A percentile compares a stretch with the other conserved stretches of the same genome.
Evolutionary conservation across 2,888 invertebrate genomes (phyloP).

Genomic region (Eupithecia subumbrata): DNA sequence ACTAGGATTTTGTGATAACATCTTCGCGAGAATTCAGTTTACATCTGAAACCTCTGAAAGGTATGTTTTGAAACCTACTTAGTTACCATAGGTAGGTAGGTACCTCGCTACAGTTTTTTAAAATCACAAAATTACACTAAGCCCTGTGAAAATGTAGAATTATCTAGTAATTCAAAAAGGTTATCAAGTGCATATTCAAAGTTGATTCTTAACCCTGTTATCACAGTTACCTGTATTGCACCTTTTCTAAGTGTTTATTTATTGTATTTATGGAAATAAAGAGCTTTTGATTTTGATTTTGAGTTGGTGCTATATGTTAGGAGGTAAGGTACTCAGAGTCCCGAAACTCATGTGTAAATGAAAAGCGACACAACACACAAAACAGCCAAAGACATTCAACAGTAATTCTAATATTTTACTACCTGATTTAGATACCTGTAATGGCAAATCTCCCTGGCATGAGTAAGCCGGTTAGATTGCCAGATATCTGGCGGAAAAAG

Average conservation of each 20-base stretch:
- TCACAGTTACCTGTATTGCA: no score
- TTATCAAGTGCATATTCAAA: neutral
- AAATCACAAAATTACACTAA: neutral
- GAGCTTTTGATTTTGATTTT: no score
- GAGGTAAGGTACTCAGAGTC: neutral
- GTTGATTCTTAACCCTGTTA: neutral
- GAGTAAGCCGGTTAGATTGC: slow-evolving; percentile 69
- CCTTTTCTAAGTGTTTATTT: no score
- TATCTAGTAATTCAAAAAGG: neutral
- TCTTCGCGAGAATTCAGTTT: neutral
- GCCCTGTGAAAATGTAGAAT: neutral
- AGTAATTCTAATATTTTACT: slow-evolving; percentile 41
- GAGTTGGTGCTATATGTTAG: neutral
- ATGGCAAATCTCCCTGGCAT: slow-evolving; percentile 56
- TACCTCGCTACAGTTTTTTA: neutral
- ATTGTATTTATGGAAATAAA: no score
- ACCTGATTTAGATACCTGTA: slow-evolving; percentile 69
- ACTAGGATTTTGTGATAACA: neutral
- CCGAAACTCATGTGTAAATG: neutral
- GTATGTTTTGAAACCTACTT: neutral
- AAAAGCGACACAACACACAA: neutral
- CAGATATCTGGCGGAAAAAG: slow-evolving; percentile 76
- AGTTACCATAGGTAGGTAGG: neutral
- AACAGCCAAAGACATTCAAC: neutral
- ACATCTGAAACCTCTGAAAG: neutral